Evolutionary conservation across 2,888 invertebrate genomes (phyloP).

Genomic region (Gymnosoma rotundatum): DNA sequence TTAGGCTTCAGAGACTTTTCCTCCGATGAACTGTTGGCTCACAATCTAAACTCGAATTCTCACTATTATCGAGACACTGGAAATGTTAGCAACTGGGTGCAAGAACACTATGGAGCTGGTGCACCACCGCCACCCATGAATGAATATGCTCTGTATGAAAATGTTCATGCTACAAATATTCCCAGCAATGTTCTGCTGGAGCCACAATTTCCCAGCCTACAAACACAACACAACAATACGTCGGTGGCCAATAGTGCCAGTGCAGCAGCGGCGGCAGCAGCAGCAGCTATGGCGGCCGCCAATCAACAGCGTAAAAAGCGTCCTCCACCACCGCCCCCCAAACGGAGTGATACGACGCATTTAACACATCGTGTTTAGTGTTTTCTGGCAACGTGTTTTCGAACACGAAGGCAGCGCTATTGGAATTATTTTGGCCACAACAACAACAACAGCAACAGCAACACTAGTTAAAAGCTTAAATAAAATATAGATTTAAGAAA

Average conservation of each 20-base stretch:
- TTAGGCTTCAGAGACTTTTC: slow-evolving; percentile 94
- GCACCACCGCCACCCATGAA: slow-evolving; percentile 74
- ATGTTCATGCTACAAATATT: slow-evolving; percentile 83
- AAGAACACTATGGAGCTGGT: slow-evolving; percentile 89
- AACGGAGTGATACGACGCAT: slow-evolving; percentile 93
- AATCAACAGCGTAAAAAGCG: slow-evolving; percentile 84
- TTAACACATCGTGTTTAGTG: slow-evolving; percentile 83
- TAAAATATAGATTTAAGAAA: slow-evolving; percentile 8
- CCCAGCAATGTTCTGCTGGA: slow-evolving; percentile 63
- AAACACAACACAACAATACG: slow-evolving; percentile 1
- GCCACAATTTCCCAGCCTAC: slow-evolving; percentile 68
- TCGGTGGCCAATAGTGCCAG: slow-evolving; percentile 4
- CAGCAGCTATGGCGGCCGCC: slow-evolving; percentile 69
- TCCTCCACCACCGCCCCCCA: slow-evolving; percentile 95
- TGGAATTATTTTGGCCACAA: slow-evolving; percentile 47
- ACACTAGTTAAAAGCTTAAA: slow-evolving; percentile 40
- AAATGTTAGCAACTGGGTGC: slow-evolving; percentile 94
- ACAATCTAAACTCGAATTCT: slow-evolving; percentile 79
- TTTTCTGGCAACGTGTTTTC: slow-evolving; percentile 65
- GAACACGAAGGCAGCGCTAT: slow-evolving; percentile 46
- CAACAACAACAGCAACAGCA: slow-evolving; percentile 1
- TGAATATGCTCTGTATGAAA: slow-evolving; percentile 86
- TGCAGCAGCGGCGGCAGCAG: slow-evolving; percentile 6
- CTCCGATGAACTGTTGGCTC: slow-evolving; percentile 81
- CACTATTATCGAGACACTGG: slow-evolving; percentile 84